Base-by-base conservation (phyloP, 2,888 invertebrate species). In the Spilarctia lutea region DNA sequence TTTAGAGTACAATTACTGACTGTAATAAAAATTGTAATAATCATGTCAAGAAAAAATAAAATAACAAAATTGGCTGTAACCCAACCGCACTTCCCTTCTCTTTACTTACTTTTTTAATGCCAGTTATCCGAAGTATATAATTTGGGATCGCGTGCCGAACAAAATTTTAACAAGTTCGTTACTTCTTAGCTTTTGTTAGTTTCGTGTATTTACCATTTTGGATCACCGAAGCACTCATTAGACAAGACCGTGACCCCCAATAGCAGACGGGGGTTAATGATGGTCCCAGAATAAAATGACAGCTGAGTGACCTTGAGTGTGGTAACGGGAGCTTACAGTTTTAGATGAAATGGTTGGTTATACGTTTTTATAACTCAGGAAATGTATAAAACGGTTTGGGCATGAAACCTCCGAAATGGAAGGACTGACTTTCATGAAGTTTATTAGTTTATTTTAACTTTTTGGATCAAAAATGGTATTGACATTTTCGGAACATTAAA, bases 211-310 rank as follows among this genome's bases (percentile, higher is more conserved):
- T 68, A 68, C 7, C 63, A 6, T 63, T 30, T 65, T 68, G 68
- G 69, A 74, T 78, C 48, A 35, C 56, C 65, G 52, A 70, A 73
- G 71, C 56, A 68, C 75, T 81, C 75, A 81, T 82, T 84, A 83
- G 76, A 73, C 24, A 60, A 76, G 81, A 82, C 84, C 83, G 72
- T 85, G 84, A 83, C 83, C 81, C 75, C 72, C 45, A 63, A 67
- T 73, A 67, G 71, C 48, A 65, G 48, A 35, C 42, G 18, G 60
- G 52, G 75, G 75, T 74, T 77, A 73, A 75, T 76, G 75, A 75
- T 68, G 75, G 74, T 30, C 24, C 68, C 70, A 71, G 70, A 74
- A 56, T 48, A 74, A 74, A 71, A 77, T 74, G 68, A 68, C 71
- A 60, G 42, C 72, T 69, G 73, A 48, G 63, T 35, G 76, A 20